A percentile compares a stretch with the other conserved stretches of the same genome.
Conservation (phyloP, 2,888 invertebrate genomes). For the Scrobipalpa costella region DNA sequence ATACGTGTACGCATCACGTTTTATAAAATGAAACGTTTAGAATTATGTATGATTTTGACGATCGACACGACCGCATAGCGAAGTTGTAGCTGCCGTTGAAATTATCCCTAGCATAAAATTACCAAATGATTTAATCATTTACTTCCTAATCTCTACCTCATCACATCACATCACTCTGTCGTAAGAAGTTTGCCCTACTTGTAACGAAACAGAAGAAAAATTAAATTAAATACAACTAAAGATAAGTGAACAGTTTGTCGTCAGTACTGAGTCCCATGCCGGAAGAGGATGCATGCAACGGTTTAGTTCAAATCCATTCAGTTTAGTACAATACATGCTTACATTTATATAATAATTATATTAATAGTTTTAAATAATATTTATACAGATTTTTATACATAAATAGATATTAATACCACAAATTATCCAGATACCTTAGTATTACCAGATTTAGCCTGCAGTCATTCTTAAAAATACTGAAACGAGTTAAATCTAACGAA, state of each 20-base stretch:
- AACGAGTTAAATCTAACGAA: conserved; percentile 16
- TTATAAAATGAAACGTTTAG: too few species aligned
- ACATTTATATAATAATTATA: neutral
- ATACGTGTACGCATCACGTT: too few species aligned
- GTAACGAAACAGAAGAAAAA: conserved; percentile 29
- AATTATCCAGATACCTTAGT: conserved; percentile 4
- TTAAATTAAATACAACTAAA: conserved; percentile 39
- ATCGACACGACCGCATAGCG: neutral
- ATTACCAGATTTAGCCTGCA: conserved; percentile 27
- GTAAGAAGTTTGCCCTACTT: conserved; percentile 25
- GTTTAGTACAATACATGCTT: conserved; percentile 17
- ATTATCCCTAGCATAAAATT: neutral
- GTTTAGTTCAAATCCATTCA: conserved; percentile 16
- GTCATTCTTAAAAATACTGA: too few species aligned
- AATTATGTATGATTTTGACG: neutral
- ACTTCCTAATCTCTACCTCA: neutral
- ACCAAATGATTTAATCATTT: neutral
- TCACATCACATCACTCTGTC: neutral
- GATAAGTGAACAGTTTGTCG: conserved; percentile 36
- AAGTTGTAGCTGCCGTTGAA: neutral
- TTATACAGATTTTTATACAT: neutral
- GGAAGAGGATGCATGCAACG: conserved; percentile 21
- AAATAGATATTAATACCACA: too few species aligned
- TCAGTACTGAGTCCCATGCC: conserved; percentile 30
- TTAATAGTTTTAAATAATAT: neutral